Conservation (phyloP, 1,140 invertebrate species). For the Ctenoplectra terminalis region DNA sequence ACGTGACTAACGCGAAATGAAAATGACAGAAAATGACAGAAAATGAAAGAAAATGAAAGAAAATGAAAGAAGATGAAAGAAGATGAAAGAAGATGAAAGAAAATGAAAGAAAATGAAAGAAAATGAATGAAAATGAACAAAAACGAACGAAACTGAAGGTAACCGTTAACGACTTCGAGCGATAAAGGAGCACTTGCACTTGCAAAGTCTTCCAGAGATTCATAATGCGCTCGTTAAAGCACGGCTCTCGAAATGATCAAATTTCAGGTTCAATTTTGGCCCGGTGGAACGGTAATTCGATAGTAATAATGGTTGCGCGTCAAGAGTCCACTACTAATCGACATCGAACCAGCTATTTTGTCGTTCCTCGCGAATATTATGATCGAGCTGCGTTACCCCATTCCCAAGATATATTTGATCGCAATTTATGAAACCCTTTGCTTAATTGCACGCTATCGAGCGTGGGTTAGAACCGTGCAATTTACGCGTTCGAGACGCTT, state of each 20-base stretch:
- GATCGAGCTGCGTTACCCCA: neutral
- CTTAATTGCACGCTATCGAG: conserved; percentile 40
- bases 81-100: too few relatives aligned
- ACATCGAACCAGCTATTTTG: conserved; percentile 40
- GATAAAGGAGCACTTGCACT: neutral
- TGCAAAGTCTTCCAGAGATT: neutral
- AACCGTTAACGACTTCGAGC: neutral
- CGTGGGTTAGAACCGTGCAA: neutral
- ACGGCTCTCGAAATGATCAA: conserved; percentile 22
- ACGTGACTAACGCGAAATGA: neutral
- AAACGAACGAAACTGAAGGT: neutral
- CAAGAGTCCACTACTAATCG: conserved; percentile 50
- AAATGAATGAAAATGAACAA: neutral
- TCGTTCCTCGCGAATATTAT: conserved; percentile 52
- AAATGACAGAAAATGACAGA: neutral
- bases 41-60: neutral
- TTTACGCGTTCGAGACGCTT: conserved; percentile 43
- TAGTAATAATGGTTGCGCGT: conserved; percentile 21
- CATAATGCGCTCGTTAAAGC: conserved; percentile 16
- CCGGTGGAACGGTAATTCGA: conserved; percentile 26
- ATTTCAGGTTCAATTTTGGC: conserved; percentile 18
- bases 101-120: too few relatives aligned
- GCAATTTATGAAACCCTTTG: conserved; percentile 34
- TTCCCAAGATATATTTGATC: conserved; percentile 17
- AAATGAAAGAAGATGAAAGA: too few relatives aligned